Base-by-base conservation (phyloP, 2,797 vertebrate species). In the Vultur gryphus region DNA sequence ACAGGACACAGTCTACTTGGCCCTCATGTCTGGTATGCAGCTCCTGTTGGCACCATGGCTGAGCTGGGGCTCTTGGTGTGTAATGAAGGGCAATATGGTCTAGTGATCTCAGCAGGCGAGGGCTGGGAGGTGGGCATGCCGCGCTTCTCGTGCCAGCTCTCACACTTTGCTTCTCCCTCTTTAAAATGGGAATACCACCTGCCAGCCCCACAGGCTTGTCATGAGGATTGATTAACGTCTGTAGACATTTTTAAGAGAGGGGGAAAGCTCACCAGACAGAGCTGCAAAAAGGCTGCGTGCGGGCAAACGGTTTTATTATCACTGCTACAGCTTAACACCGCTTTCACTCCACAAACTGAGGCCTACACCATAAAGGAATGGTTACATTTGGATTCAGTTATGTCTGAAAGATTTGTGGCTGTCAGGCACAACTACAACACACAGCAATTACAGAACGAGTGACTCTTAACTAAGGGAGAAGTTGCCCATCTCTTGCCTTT, bases 161-260 rank as follows among this genome's bases (percentile, higher is more conserved):
- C 94, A 93, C 87, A 82, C 72, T 92, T 85, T 8, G 43, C 89
- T 72, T 81, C 84, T 75, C 84, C n/a, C 61, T 77, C 87, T 87
- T 39, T 4, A 76, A 66, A 85, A 86, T 16, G 61, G 79, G 89
- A 85, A 94, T 59, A 51, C 92, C 96, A 97, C 94, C 96, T 96
- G 95, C 93, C 89, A 96, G 84, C 79, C 92, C 89, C 89, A 93
- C 58, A 81, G 94, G 58, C 90, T 93, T 92, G 90, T 93, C 95
- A 59, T 3, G 52, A 84, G 73, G 88, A 58, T 88, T 97, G 92
- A 96, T 97, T 94, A 96, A 91, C 25, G 29, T 31, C 28, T 52
- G 76, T 6, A 84, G 93, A 51, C 91, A 48, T 75, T 84, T 97
- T 95, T 85, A 84, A 91, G 69, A 81, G 57, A 33, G 37, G 23